phyloP scores from a whole-genome alignment of 2,797 vertebrate species.

The Todus mexicanus region DNA sequence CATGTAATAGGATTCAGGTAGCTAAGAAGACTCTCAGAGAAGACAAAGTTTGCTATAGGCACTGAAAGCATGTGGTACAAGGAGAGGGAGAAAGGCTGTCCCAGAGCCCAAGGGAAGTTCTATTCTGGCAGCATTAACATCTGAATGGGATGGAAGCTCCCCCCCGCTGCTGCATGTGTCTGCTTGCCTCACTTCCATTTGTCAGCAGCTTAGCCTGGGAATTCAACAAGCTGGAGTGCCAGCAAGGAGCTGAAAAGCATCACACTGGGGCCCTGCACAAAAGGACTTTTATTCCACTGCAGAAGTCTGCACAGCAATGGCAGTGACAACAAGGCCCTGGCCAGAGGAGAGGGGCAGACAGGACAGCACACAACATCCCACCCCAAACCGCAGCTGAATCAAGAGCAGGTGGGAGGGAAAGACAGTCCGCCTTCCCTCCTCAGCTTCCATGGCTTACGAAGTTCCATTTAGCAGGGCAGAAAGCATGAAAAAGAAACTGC shows the following conservation, averaged over 20 bases:
- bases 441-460: background rate
- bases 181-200: background rate
- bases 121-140: background rate
- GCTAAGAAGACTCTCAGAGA: background rate
- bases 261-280: constrained; percentile 21
- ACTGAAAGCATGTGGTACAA: background rate
- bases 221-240: background rate
- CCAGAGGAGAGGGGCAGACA: background rate
- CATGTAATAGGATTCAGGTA: rapidly evolving
- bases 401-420: background rate
- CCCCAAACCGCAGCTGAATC: background rate
- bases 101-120: background rate
- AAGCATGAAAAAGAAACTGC: background rate
- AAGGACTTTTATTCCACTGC: constrained; percentile 43
- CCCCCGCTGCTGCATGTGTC: background rate
- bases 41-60: background rate
- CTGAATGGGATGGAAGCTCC: background rate
- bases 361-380: background rate
- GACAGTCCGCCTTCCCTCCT: background rate
- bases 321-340: background rate
- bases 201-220: constrained; percentile 6
- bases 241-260: background rate
- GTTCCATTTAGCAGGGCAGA: background rate
- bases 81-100: background rate
- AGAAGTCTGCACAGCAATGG: background rate